Evolutionary conservation across 1,140 invertebrate genomes (phyloP).

Genomic region (Apocrypta bakeri): DNA sequence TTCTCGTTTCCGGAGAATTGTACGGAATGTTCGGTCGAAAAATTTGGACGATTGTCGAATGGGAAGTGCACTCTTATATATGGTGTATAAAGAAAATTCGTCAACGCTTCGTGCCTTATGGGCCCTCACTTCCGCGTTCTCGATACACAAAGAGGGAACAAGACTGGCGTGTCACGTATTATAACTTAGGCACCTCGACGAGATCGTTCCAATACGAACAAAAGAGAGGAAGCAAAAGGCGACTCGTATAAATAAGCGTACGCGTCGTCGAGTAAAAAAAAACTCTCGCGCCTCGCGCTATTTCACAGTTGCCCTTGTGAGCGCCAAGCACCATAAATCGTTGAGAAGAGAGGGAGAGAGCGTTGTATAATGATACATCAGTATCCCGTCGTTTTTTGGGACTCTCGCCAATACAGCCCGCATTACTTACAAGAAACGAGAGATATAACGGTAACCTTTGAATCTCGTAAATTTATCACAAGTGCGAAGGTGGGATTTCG

Average conservation of each 20-base stretch:
- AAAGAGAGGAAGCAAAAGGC: background rate
- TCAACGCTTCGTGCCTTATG: no score
- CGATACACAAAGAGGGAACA: no score
- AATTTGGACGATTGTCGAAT: background rate
- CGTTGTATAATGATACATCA: conserved; percentile 46
- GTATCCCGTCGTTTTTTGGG: conserved; percentile 47
- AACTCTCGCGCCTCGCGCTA: conserved; percentile 39
- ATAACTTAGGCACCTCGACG: no score
- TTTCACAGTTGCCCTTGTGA: conserved; percentile 4
- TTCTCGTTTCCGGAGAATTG: background rate
- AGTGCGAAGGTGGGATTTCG: background rate
- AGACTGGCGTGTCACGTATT: no score
- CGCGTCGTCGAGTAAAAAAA: conserved; percentile 19
- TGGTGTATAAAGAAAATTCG: no score
- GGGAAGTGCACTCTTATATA: background rate
- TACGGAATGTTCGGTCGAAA: background rate
- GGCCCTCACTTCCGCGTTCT: no score
- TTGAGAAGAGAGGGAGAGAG: background rate
- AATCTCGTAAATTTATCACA: conserved; percentile 40
- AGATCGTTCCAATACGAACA: no score
- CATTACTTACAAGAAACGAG: conserved; percentile 34
- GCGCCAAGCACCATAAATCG: conserved; percentile 34
- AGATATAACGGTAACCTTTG: background rate
- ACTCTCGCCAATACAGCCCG: conserved; percentile 40
- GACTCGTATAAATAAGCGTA: conserved; percentile 35